These are phyloP conservation scores for Galaxias olidus DNA, from an alignment of 2,797 vertebrate genomes.

Conservation along the genomic window DNA sequence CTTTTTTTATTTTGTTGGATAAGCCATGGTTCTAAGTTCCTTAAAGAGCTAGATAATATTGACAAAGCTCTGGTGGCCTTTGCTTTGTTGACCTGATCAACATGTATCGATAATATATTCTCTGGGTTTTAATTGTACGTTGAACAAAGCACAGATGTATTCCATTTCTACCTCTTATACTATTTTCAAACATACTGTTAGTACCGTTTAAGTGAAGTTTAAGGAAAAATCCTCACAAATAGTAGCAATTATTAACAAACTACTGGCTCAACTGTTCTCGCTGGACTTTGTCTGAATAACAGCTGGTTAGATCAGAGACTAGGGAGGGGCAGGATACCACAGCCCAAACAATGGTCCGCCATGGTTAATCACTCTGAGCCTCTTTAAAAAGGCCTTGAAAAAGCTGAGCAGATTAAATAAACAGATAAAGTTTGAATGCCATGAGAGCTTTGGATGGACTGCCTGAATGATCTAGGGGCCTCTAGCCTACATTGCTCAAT, in stretches of 20 bases:
- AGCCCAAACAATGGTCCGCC: conserved; percentile 65
- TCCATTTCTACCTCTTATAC: not conserved
- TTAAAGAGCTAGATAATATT: no score
- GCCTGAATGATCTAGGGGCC: conserved; percentile 42
- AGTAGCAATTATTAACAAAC: conserved; percentile 36
- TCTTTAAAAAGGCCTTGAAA: conserved; percentile 59
- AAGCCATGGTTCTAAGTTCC: no score
- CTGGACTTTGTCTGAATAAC: conserved; percentile 47
- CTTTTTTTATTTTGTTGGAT: no score
- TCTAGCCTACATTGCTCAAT: conserved; percentile 49
- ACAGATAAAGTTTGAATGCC: conserved; percentile 59
- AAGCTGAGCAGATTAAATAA: conserved; percentile 68
- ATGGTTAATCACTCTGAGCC: conserved; percentile 65
- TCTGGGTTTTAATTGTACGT: not conserved
- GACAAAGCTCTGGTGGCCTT: no score
- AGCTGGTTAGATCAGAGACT: conserved; percentile 53
- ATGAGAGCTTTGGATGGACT: conserved; percentile 56
- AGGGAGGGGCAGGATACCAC: conserved; percentile 65
- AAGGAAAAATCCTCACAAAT: conserved; percentile 35
- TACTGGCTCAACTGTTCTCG: conserved; percentile 48
- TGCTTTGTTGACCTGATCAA: no score
- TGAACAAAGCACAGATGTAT: not conserved
- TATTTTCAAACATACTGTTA: conserved; percentile 21
- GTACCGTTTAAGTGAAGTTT: conserved; percentile 31
- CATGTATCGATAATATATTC: not conserved